Percentiles rank a stretch among this genome's conserved stretches.
Conservation (phyloP, 2,113 vertebrate species). For the Calidris pugnax region DNA sequence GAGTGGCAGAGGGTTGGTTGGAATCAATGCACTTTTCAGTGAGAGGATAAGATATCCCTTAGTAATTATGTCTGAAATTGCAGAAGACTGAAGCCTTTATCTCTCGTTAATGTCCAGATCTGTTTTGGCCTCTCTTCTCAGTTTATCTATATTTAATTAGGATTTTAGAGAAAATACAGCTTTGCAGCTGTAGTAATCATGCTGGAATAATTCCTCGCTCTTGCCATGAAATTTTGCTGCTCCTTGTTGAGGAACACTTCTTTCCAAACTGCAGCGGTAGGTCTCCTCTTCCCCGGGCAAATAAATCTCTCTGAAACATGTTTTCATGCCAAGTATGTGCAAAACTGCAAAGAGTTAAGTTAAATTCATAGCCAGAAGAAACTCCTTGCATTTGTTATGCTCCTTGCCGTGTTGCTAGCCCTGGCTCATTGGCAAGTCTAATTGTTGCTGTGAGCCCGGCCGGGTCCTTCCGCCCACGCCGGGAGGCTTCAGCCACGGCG, state of each 20-base stretch:
- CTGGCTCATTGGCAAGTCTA: conserved; percentile 14
- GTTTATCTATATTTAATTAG: neutral
- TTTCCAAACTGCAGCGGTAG: neutral
- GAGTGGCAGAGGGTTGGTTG: neutral
- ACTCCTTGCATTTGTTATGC: neutral
- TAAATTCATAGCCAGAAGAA: neutral
- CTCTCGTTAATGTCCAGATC: neutral
- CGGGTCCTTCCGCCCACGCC: conserved; percentile 4
- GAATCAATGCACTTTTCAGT: neutral
- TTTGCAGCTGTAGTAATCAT: neutral
- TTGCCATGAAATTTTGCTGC: neutral
- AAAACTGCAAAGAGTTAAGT: neutral
- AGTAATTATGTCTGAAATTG: neutral
- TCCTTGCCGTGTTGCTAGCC: conserved; percentile 1
- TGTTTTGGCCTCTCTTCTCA: neutral
- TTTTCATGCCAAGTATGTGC: accelerated
- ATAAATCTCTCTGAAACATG: neutral
- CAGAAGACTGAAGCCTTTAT: neutral
- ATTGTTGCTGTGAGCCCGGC: neutral
- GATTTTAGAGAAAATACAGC: neutral
- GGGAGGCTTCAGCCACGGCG: neutral
- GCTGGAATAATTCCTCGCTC: neutral
- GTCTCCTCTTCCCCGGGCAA: neutral
- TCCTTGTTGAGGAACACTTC: neutral
- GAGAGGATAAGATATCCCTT: neutral